Percentiles rank a stretch among this genome's conserved stretches.
Conservation (phyloP, 2,888 invertebrate species). For the Himalopsyche kuldschensis region DNA sequence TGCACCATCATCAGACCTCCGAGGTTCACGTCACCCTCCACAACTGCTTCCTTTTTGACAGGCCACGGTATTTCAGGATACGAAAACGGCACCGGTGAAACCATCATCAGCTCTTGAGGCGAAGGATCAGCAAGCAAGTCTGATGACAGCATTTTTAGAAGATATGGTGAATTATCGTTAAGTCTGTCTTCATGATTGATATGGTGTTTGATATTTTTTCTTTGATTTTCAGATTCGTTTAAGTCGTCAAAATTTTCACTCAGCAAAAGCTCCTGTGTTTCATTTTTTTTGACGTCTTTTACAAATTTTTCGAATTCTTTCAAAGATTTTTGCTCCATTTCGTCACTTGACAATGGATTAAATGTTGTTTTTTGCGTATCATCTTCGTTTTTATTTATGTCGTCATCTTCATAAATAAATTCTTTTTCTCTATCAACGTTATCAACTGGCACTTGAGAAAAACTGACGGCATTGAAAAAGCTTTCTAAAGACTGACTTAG, state of each 20-base stretch:
- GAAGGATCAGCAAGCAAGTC: conserved; percentile 28
- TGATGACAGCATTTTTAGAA: conserved; percentile 17
- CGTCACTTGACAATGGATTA: conserved; percentile 1
- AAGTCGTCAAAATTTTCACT: not conserved
- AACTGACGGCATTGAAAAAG: conserved; percentile 26
- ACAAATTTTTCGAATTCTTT: conserved; percentile 22
- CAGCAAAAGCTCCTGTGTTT: not conserved
- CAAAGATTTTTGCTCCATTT: conserved; percentile 11
- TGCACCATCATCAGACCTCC: conserved; percentile 94
- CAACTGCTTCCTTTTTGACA: conserved; percentile 75
- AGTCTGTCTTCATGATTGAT: not conserved
- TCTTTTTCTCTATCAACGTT: conserved; percentile 19
- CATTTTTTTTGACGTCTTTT: conserved; percentile 13
- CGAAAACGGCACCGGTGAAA: conserved; percentile 43
- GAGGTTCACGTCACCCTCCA: conserved; percentile 80
- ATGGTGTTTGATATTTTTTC: conserved; percentile 9
- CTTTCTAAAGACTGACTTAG: conserved; percentile 31
- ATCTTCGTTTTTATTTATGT: not conserved
- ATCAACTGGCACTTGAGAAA: conserved; percentile 4
- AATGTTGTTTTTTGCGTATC: conserved; percentile 7
- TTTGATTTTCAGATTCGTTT: conserved; percentile 9
- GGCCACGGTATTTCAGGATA: conserved; percentile 62
- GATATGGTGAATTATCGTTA: conserved; percentile 9
- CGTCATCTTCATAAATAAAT: conserved; percentile 31
- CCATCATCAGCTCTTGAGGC: conserved; percentile 42